Base-by-base conservation (phyloP, 2,113 vertebrate species). In the Dasyornis broadbenti region DNA sequence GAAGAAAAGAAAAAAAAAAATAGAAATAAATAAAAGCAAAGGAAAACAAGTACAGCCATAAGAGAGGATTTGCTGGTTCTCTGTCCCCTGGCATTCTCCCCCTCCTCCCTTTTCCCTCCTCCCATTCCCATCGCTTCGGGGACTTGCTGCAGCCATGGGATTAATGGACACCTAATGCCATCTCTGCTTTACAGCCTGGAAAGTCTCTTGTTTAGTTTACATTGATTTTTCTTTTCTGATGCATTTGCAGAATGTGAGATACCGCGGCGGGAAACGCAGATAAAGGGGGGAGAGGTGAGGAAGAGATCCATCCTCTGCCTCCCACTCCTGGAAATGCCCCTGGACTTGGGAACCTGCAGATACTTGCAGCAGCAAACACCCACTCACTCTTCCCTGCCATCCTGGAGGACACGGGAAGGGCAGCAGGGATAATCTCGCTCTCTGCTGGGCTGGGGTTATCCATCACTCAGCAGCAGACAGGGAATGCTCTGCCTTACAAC, bases 201-300 rank as follows among this genome's bases (percentile, higher is more conserved):
- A 97, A 97, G 79, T 86, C 92, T 97, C 96, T 93, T 94, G 84
- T 95, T 95, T 95, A 81, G 77, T 97, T 97, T 96, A 85, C 97
- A 97, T 97, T 96, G 97, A 97, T 97, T 98, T 98, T 96, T 96
- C 95, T 97, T 92, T 95, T 97, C 96, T 97, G 95, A 97, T 97
- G 94, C 96, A 96, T 98, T 97, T 98, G 89, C 93, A 97, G 96
- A 97, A 97, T 93, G 94, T 84, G 94, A 98, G 97, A 95, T 92
- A 84, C 80, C 2, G 3, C 82, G 95, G 89, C 6, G 63, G 92
- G 95, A 96, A 96, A 71, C 54, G 82, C 3, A 96, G 95, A 97
- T 79, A 91, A 95, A 95, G 92, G 77, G 92, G 57, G 69, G 90
- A 77, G 94, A 93, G 26, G 1, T 69, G 63, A 78, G 64, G 56